Evolutionary conservation across 1,140 invertebrate species (phyloP).

Genomic region (Listronotus bonariensis): DNA sequence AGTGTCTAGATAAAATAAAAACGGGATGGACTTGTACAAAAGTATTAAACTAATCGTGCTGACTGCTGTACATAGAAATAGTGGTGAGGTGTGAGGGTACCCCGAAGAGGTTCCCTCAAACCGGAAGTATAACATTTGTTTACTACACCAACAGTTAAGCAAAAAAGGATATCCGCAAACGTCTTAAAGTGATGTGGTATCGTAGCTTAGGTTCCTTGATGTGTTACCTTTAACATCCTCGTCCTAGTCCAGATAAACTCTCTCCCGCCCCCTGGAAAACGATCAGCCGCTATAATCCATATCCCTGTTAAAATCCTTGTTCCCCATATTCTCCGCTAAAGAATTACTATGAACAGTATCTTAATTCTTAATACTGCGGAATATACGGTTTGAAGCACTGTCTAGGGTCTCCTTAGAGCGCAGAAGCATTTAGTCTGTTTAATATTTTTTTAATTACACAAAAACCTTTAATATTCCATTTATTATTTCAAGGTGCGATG

Average conservation of each 20-base stretch:
- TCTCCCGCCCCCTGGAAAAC: conserved; percentile 31
- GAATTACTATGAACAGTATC: too few relatives aligned
- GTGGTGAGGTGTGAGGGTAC: conserved; percentile 44
- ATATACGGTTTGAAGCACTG: too few relatives aligned
- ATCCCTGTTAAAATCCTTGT: conserved; percentile 17
- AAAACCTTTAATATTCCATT: too few relatives aligned
- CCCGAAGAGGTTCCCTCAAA: conserved; percentile 43
- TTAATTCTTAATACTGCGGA: too few relatives aligned
- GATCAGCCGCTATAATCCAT: conserved; percentile 37
- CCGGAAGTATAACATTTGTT: conserved; percentile 33
- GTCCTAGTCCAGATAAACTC: conserved; percentile 42
- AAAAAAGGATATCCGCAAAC: conserved; percentile 46
- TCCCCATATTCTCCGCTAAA: conserved; percentile 18
- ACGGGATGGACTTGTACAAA: conserved; percentile 54
- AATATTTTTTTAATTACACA: too few relatives aligned
- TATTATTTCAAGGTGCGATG: too few relatives aligned
- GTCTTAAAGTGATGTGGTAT: conserved; percentile 53
- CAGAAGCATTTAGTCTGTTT: too few relatives aligned
- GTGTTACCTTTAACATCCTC: conserved; percentile 50
- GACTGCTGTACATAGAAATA: conserved; percentile 53
- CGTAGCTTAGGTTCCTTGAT: conserved; percentile 54
- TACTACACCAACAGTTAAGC: conserved; percentile 40
- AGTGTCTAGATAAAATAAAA: conserved; percentile 53
- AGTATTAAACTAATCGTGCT: conserved; percentile 56
- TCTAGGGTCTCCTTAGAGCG: too few relatives aligned